Evolutionary conservation across 2,113 vertebrate species (phyloP).

Genomic region (Bungarus multicinctus): DNA sequence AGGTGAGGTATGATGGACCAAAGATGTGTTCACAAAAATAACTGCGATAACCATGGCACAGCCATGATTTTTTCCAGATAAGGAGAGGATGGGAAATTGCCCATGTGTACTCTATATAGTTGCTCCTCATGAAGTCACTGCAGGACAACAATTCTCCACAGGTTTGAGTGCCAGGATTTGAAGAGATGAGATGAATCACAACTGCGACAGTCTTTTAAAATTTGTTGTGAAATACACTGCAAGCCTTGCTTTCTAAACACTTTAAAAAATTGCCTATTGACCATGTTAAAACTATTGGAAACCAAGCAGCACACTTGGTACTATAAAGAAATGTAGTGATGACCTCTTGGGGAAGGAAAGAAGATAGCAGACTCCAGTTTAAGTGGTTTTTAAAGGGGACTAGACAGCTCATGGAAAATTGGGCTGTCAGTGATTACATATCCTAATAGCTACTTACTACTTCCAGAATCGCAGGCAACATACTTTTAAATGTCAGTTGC

Average conservation of each 20-base stretch:
- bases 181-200: background rate
- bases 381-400: too few relatives aligned
- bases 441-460: too few relatives aligned
- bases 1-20: background rate
- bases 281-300: too few relatives aligned
- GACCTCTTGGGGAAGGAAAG: too few relatives aligned
- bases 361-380: too few relatives aligned
- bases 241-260: background rate
- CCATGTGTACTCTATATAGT: background rate
- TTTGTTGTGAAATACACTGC: too few relatives aligned
- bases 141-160: background rate
- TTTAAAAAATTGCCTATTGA: background rate
- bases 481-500: background rate
- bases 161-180: background rate
- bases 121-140: background rate
- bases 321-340: too few relatives aligned
- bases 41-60: background rate
- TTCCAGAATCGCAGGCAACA: too few relatives aligned
- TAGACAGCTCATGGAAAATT: too few relatives aligned
- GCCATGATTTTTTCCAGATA: background rate
- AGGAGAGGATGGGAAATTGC: background rate
- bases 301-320: too few relatives aligned
- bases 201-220: background rate
- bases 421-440: too few relatives aligned
- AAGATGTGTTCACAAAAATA: background rate